Evolutionary conservation across 1,140 invertebrate species (phyloP), one percentile per base, ranked within the genome.

Genomic region (Drosophila ercepeae): DNA sequence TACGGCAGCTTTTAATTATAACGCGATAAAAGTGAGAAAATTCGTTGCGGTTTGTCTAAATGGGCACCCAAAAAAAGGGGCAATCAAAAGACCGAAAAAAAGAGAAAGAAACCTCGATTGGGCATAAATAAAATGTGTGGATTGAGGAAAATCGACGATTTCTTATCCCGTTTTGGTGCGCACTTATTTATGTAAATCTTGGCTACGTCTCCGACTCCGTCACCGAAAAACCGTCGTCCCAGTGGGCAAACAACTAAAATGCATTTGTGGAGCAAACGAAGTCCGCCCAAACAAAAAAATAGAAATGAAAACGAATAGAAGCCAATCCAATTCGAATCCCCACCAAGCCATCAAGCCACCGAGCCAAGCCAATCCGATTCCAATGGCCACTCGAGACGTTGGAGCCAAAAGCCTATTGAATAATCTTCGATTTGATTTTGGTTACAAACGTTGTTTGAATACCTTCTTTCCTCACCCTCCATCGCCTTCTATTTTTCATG

Each of bases 141-240:
- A 39, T 65, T 52, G 44, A 53, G 54, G 48, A 63, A 69, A 45
- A 34, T 61, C 53, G 29, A 64, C 65, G 79, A 68, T 79, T 71
- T 75, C 60, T 83, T 79, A 84, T 71, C 65, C 75, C 70, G 59
- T 51, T 55, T 75, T 60, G 79, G 48, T 49, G 57, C 75, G 65
- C 79, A 83, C 79, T 83, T 83, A 83, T 83, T 84, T 83, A 83
- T 83, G 79, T 83, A 84, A 83, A 83, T 84, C 79, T 83, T 48
- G 51, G 46, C 64, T 57, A 46, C 57, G 72, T 39, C 57, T 51
- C 36, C 57, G 72, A 32, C 57, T 51, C 36, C 63, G 46, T 68
- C 68, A 42, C 52, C 57, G 61, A 44, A 57, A 57, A 61, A 34
- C 14, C 65, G 27, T 45, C 49, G 42, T 61, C 39, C 53, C 68